These are phyloP conservation scores for Apis florea DNA, from an alignment of 1,140 invertebrate genomes.

Conservation along the genomic window DNA sequence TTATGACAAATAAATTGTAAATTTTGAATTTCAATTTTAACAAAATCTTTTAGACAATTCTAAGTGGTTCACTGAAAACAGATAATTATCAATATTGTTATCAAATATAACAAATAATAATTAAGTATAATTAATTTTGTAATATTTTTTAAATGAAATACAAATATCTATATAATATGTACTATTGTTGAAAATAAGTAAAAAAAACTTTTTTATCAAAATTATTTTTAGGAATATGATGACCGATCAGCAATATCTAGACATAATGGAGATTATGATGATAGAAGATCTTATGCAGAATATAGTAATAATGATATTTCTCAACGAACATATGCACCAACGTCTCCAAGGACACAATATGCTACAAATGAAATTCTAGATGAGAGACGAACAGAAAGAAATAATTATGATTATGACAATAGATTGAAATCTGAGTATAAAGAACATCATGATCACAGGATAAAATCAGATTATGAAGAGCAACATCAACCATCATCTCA, in stretches of 20 bases:
- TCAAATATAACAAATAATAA: neutral
- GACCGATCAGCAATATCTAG: constrained; percentile 65
- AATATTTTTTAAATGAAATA: neutral
- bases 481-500: constrained; percentile 52
- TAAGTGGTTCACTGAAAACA: neutral
- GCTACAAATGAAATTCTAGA: constrained; percentile 66
- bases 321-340: constrained; percentile 66
- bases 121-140: neutral
- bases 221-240: constrained; percentile 72
- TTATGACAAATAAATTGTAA: too few relatives aligned
- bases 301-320: constrained; percentile 67
- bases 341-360: constrained; percentile 72
- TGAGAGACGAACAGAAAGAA: constrained; percentile 71
- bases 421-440: constrained; percentile 68
- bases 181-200: neutral
- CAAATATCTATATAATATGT: neutral
- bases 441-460: constrained; percentile 69
- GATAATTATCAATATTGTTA: neutral
- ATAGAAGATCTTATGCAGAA: constrained; percentile 67
- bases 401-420: constrained; percentile 70
- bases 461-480: constrained; percentile 69
- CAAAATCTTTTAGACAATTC: too few relatives aligned
- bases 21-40: too few relatives aligned
- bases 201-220: neutral
- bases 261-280: constrained; percentile 74